Base-by-base conservation (phyloP, 1,140 invertebrate genomes). In the Trialeurodes vaporariorum region DNA sequence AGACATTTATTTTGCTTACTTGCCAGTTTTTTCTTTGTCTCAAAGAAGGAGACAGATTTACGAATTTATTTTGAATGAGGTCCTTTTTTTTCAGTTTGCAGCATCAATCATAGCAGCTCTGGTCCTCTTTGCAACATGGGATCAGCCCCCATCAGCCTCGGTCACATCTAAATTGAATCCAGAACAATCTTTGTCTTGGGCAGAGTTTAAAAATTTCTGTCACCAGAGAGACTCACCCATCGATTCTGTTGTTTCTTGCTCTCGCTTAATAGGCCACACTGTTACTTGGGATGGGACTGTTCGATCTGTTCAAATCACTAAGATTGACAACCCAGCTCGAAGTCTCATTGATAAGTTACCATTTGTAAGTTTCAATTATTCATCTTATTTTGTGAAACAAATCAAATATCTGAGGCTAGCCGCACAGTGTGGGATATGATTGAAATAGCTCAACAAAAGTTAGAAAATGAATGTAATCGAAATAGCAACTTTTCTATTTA, bases 201-300 rank as follows among this genome's bases (percentile, higher is more conserved):
- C 61, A 27, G 59, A 64, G 0, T 63, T 27, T 25, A 22, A 68
- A 26, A n/a, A 59, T 59, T 23, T 12, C 40, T 21, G 25, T 59
- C 63, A 34, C 13, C 59, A 61, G 24, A 25, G 63, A 40, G 61
- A 17, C 1, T 63, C 26, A 25, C 58, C 17, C 12, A 40, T 60
- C 11, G 23, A 59, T 9, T 13, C 25, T 40, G 62, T 67, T 21
- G 25, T 67, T 13, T 25, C 24, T 0, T 70, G 69, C 17, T 70
- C 66, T 23, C 69, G 67, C 25, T 23, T 70, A 23, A 67, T 66
- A 23, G 69, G 65, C 5, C 61, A 49, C 25, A 62, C 25, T 59
- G 66, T 70, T 11, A 65, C 61, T 63, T 70, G 69, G 69, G 49
- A 70, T 24, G 69, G 69, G n/a, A 64, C 34, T 21, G 49, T 70